Conservation (phyloP, 2,888 invertebrate genomes). For the Lithodes maja region DNA sequence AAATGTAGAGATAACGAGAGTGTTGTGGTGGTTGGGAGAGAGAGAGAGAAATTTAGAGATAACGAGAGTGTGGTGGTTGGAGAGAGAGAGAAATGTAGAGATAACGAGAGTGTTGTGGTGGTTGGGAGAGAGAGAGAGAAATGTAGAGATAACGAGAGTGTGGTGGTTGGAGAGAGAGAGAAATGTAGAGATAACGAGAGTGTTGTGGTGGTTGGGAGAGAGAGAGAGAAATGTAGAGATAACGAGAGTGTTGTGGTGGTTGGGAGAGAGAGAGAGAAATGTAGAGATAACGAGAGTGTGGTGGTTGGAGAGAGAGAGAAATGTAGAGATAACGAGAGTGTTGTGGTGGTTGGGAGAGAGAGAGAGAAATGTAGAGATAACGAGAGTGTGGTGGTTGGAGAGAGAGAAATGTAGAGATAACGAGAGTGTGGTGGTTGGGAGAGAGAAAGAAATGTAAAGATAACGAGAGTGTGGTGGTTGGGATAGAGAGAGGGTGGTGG, state of each 20-base stretch:
- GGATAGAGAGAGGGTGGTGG: background rate
- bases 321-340: background rate
- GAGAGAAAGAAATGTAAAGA: too few relatives aligned
- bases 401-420: too few relatives aligned
- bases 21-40: background rate
- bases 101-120: too few relatives aligned
- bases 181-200: background rate
- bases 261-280: constrained; percentile 14
- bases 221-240: background rate
- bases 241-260: background rate
- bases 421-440: too few relatives aligned
- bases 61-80: too few relatives aligned
- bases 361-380: background rate
- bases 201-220: background rate
- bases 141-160: too few relatives aligned
- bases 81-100: too few relatives aligned
- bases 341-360: background rate
- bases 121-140: too few relatives aligned
- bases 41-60: background rate
- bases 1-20: background rate
- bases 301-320: too few relatives aligned
- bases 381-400: background rate
- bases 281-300: constrained; percentile 16
- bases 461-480: background rate
- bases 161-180: too few relatives aligned